A percentile compares a stretch with the other conserved stretches of the same genome.
These are phyloP conservation scores for Podabrus alpinus DNA, from an alignment of 2,888 invertebrate species.

Conservation along the genomic window DNA sequence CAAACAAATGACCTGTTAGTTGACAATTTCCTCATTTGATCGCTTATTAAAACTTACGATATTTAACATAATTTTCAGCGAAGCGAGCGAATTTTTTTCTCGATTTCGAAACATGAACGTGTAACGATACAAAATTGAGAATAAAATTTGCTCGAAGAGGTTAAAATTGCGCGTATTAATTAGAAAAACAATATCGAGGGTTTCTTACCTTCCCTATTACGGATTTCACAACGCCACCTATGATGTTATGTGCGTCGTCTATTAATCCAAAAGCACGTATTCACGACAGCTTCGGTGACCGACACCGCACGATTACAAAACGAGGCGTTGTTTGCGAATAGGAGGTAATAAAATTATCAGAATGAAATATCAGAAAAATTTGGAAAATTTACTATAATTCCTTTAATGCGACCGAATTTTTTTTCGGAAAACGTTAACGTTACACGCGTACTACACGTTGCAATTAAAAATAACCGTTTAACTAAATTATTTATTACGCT, in stretches of 20 bases:
- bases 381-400: conserved; percentile 23
- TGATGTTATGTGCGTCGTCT: conserved; percentile 53
- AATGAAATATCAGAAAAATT: conserved; percentile 39
- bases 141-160: conserved; percentile 39
- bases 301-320: conserved; percentile 45
- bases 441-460: conserved; percentile 7
- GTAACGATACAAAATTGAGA: conserved; percentile 34
- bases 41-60: conserved; percentile 41
- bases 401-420: conserved; percentile 20
- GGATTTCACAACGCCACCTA: conserved; percentile 56
- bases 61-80: conserved; percentile 37
- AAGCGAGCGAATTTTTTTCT: conserved; percentile 36
- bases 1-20: conserved; percentile 57
- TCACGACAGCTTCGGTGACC: conserved; percentile 48
- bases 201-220: conserved; percentile 57
- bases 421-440: conserved; percentile 17
- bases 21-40: conserved; percentile 51
- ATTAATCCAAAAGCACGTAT: conserved; percentile 56
- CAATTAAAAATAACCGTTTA: not conserved
- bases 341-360: conserved; percentile 47
- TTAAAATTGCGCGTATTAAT: conserved; percentile 43
- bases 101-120: conserved; percentile 28
- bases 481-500: not conserved
- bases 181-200: conserved; percentile 52
- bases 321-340: conserved; percentile 50